Base-by-base conservation (phyloP, 2,113 vertebrate genomes). In the Otocyon megalotis region DNA sequence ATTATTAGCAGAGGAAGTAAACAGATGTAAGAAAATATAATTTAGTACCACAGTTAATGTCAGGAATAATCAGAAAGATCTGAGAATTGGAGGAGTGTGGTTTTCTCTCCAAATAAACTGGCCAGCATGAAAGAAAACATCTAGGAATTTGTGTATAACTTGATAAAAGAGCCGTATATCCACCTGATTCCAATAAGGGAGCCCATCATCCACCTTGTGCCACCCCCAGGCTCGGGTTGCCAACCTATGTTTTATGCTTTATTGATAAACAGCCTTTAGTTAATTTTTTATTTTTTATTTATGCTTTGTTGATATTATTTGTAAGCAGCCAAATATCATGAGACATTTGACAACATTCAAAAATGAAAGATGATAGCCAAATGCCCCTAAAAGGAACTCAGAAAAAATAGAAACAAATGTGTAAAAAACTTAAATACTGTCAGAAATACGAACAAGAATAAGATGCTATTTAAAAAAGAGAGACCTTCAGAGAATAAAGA, bases 221-320 rank as follows among this genome's bases (percentile, higher is more conserved):
- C n/a, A 16, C 30, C 8, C 37, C 76, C 26, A 53, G 88, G 17
- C 12, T 69, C 35, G 17, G 15, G 8, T 15, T 72, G 63, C 16
- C 14, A 60, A 50, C 9, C 20, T 3, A 37, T 19, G 8, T 54
- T 54, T 69, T 32, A 35, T 71, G 67, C 3, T 43, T 92, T 60
- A 58, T 87, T 89, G 2, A 88, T 43, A 87, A 93, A 80, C 6
- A 88, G 2, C 0, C 16, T 69, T 35, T 82, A 35, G 53, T 43
- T n/a, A 76, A 62, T 53, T 67, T 88, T 91, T 74, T 89, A 48
- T 89, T 53, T 62, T 32, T 83, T 54, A 88, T 67, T 81, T 90
- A 56, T 79, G 9, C 8, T 65, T 87, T 72, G n/a, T 32, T 84
- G 30, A 83, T 87, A 88, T 71, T 63, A 20, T 85, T 30, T 3